Percentiles rank a stretch among this genome's conserved stretches.
Evolutionary conservation across 1,140 invertebrate genomes (phyloP).

Genomic region (Drosophila tsacasi): DNA sequence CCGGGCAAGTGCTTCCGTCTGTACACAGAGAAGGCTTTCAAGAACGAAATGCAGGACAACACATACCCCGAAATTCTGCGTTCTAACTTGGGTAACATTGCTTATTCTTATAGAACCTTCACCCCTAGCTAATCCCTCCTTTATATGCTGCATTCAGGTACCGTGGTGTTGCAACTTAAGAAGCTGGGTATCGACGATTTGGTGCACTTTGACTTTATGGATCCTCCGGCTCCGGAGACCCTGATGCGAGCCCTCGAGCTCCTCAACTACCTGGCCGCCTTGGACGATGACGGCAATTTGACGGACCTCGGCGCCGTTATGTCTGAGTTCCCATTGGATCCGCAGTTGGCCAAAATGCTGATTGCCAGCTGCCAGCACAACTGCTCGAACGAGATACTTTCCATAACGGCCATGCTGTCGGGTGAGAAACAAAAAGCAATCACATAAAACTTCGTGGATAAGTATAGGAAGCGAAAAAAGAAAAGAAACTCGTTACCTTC

Average conservation of each 20-base stretch:
- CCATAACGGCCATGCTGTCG: slow-evolving; percentile 99
- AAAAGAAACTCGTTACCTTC: not conserved
- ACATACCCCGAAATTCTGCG: slow-evolving; percentile 99
- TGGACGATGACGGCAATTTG: slow-evolving; percentile 97
- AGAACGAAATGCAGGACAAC: slow-evolving; percentile 99
- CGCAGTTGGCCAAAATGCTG: slow-evolving; percentile 99
- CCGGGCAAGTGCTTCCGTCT: slow-evolving; percentile 99
- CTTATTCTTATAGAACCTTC: too few species aligned
- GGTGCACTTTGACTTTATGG: slow-evolving; percentile 99
- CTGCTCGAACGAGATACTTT: slow-evolving; percentile 99
- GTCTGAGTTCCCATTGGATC: slow-evolving; percentile 99
- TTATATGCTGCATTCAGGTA: slow-evolving; percentile 76
- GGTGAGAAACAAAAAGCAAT: slow-evolving; percentile 88
- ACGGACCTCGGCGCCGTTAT: slow-evolving; percentile 99
- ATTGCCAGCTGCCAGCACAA: slow-evolving; percentile 98
- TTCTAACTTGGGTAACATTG: slow-evolving; percentile 78
- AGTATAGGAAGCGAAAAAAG: slow-evolving; percentile 6
- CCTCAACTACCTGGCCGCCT: slow-evolving; percentile 96
- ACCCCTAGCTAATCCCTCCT: not conserved
- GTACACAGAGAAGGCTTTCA: slow-evolving; percentile 99
- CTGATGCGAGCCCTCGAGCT: slow-evolving; percentile 99
- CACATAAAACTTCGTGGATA: slow-evolving; percentile 29
- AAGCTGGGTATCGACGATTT: slow-evolving; percentile 99
- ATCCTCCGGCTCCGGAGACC: slow-evolving; percentile 99
- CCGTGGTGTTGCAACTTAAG: slow-evolving; percentile 99